Evolutionary conservation across 2,888 invertebrate species (phyloP).

Genomic region (Cepaea hortensis): DNA sequence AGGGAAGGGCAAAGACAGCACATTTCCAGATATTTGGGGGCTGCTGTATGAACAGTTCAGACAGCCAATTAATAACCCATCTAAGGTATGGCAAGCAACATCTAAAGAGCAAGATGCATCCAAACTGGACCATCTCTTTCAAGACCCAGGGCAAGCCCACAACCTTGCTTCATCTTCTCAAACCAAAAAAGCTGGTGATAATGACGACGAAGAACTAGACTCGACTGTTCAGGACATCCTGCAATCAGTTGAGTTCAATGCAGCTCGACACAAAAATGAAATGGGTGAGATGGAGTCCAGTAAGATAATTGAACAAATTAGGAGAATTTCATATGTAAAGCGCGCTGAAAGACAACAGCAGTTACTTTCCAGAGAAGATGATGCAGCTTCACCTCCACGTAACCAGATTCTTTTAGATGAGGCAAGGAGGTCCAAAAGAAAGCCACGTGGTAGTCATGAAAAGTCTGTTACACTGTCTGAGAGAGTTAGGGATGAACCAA

Average conservation of each 20-base stretch:
- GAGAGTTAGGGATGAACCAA: conserved; percentile 28
- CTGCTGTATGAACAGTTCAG: no score
- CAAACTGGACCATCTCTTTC: no score
- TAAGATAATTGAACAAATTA: background rate
- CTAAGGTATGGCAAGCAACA: no score
- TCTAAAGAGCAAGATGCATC: no score
- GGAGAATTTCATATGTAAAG: background rate
- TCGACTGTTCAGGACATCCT: conserved; percentile 73
- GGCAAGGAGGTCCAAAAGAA: background rate
- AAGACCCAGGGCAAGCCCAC: no score
- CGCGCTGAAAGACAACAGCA: background rate
- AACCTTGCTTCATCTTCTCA: background rate
- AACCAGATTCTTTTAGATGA: background rate
- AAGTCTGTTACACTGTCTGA: conserved; percentile 1
- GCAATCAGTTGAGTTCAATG: conserved; percentile 75
- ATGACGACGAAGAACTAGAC: no score
- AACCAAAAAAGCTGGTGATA: conserved; percentile 57
- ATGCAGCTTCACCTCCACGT: conserved; percentile 3
- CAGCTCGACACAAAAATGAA: conserved; percentile 58
- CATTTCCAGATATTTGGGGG: no score
- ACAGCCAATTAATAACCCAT: no score
- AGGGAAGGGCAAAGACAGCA: no score
- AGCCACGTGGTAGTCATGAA: background rate
- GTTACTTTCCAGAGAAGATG: background rate
- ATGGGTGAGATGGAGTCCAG: background rate